phyloP scores from a whole-genome alignment of 2,888 invertebrate species.

The Mellilla xanthometata region DNA sequence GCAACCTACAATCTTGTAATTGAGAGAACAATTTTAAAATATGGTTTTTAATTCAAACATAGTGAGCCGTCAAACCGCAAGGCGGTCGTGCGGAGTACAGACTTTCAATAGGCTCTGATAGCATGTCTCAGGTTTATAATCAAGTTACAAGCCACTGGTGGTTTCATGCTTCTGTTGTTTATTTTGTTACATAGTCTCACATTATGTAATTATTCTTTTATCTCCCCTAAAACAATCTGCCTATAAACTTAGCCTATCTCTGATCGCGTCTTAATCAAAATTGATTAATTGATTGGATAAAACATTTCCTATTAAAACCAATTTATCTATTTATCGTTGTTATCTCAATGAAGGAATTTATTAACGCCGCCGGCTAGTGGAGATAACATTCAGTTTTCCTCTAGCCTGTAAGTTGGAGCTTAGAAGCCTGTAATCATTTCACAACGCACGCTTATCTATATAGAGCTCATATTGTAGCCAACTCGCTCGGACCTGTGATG shows the following conservation, averaged over 20 bases:
- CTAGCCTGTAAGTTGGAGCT: constrained; percentile 17
- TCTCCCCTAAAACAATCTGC: background rate
- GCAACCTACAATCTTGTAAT: background rate
- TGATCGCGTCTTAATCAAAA: constrained; percentile 6
- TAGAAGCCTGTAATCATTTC: constrained; percentile 26
- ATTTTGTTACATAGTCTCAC: constrained; percentile 7
- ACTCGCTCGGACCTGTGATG: constrained; percentile 30
- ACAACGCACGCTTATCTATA: constrained; percentile 29
- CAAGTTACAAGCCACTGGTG: constrained; percentile 26
- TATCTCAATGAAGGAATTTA: constrained; percentile 22
- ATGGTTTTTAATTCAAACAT: constrained; percentile 27
- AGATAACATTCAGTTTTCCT: constrained; percentile 21
- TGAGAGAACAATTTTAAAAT: constrained; percentile 16
- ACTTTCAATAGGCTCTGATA: constrained; percentile 34
- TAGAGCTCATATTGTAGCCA: constrained; percentile 29
- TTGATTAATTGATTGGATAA: constrained; percentile 16
- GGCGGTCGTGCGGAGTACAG: constrained; percentile 27
- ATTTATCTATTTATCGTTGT: constrained; percentile 16
- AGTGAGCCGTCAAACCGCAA: constrained; percentile 37
- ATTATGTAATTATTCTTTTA: background rate
- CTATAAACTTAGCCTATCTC: constrained; percentile 1
- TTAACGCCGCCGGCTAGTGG: constrained; percentile 6
- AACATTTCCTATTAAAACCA: constrained; percentile 16
- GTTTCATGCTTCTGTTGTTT: constrained; percentile 26
- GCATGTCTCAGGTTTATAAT: constrained; percentile 28